Evolutionary conservation across 2,113 vertebrate genomes (phyloP).

Genomic region (Progne subis): DNA sequence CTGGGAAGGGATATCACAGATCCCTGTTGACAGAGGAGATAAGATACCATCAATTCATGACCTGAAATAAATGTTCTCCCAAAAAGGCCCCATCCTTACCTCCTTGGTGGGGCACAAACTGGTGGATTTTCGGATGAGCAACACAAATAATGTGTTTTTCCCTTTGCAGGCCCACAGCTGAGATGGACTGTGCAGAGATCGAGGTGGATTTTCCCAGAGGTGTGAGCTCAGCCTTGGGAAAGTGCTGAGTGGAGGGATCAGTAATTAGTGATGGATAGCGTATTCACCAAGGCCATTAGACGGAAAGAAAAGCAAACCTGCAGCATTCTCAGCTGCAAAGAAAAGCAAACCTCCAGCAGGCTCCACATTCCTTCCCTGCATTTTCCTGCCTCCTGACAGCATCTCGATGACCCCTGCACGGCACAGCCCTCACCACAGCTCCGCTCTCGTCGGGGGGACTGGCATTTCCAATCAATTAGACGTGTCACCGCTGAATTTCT

Average conservation of each 20-base stretch:
- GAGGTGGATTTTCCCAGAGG: conserved; percentile 35
- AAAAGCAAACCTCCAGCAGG: conserved; percentile 42
- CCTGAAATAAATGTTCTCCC: background rate
- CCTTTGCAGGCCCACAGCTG: background rate
- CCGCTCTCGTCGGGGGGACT: background rate
- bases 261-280: conserved; percentile 60
- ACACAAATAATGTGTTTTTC: background rate
- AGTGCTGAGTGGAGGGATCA: conserved; percentile 33
- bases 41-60: rapidly evolving
- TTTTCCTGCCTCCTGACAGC: conserved; percentile 13
- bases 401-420: background rate
- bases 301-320: conserved; percentile 61
- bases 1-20: background rate
- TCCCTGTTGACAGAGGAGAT: rapidly evolving
- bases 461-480: conserved; percentile 69
- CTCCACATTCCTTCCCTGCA: conserved; percentile 7
- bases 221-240: conserved; percentile 40
- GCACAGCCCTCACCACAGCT: background rate
- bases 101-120: background rate
- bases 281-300: conserved; percentile 36
- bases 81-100: background rate
- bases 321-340: conserved; percentile 23
- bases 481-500: conserved; percentile 16
- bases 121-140: background rate
- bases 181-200: background rate